Percentiles rank a stretch among this genome's conserved stretches.
Conservation (phyloP, 1,140 invertebrate genomes). For the Aleiodes sp. region DNA sequence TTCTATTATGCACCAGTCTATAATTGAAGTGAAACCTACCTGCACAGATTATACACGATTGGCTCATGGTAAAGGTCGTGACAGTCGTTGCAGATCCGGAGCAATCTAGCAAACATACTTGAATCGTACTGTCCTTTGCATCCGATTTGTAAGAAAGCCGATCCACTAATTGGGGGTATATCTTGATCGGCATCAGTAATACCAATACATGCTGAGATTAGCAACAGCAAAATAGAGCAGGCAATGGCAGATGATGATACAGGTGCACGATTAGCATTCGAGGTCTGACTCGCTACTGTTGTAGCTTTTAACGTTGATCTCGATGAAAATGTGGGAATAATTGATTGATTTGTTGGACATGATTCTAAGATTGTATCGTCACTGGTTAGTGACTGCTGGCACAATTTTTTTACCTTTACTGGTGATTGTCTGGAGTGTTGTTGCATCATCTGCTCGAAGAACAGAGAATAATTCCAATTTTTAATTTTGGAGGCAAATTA, state of each 20-base stretch:
- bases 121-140: constrained; percentile 92
- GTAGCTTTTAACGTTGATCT: constrained; percentile 35
- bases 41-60: constrained; percentile 85
- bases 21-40: too few species aligned
- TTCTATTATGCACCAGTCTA: too few species aligned
- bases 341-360: constrained; percentile 15
- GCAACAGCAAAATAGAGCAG: constrained; percentile 68
- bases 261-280: constrained; percentile 37
- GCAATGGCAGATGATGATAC: constrained; percentile 59
- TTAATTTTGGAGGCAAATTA: too few species aligned
- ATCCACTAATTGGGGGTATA: constrained; percentile 71
- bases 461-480: not conserved
- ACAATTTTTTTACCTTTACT: constrained; percentile 3
- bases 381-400: constrained; percentile 2
- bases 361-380: constrained; percentile 5
- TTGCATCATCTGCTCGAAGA: constrained; percentile 59
- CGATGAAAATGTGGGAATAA: constrained; percentile 36
- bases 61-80: constrained; percentile 91
- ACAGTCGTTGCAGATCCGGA: constrained; percentile 92
- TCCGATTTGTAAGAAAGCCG: constrained; percentile 87
- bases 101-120: constrained; percentile 83
- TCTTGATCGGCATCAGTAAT: constrained; percentile 68
- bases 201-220: constrained; percentile 68
- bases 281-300: constrained; percentile 24
- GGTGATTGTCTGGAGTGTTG: constrained; percentile 51